Evolutionary conservation across 2,888 invertebrate genomes (phyloP), one percentile per base, ranked within the genome.

Genomic region (Sphaeridia pumilis): DNA sequence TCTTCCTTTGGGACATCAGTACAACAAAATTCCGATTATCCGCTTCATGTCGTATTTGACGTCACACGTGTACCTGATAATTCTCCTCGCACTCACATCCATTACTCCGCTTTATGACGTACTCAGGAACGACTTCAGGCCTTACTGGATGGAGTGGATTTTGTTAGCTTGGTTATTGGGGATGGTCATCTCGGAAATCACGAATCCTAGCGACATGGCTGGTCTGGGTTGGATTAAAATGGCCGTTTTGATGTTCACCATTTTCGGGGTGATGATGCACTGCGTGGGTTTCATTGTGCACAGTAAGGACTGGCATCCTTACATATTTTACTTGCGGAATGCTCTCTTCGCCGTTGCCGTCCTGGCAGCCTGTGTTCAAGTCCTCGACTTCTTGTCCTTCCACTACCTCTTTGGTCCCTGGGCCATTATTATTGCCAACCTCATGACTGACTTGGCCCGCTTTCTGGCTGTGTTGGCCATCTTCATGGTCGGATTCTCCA

Each of bases 21-120:
- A 87, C 75, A 89, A 93, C 77, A 90, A 94, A 77, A 90, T 97
- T 67, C 98, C 98, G 54, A 95, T 98, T 69, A 94, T 99, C 69
- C 98, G 98, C 75, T 99, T 98, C 74, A 95, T 97, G 87, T 94
- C 95, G 41, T 97, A 98, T 74, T 79, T 99, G 67, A 95, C 97
- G 24, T 95, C 97, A 5, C 98, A 99, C 74, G 84, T 98, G 67
- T 95, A 95, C 74, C 81, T 98, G 65, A 94, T 97, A 84, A 74
- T 89, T 61, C 82, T 97, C 67, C 80, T 97, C 66, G 81, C 89
- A 65, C 76, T 95, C 66, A 89, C 89, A 55, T 88, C 85, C 41
- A 88, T 89, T 60, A 86, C 87, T 57, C 90, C 90, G 48, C 81
- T 87, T 58, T 85, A 87, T 72, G 83, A 85, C 47, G 84, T 86